phyloP scores from a whole-genome alignment of 1,140 invertebrate species.

The Drosophila micromelanica region DNA sequence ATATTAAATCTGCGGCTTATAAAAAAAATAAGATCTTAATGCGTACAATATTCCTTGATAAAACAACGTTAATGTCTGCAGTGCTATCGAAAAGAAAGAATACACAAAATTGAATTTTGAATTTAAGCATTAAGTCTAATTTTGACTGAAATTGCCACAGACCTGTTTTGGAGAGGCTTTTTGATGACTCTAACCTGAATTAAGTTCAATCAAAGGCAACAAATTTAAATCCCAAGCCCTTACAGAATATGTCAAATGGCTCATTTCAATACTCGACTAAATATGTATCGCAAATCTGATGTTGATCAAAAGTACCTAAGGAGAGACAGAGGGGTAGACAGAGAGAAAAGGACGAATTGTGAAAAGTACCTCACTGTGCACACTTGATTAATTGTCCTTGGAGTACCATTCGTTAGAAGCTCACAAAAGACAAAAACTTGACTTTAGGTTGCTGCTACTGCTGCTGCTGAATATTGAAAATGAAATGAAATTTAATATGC shows the following conservation, averaged over 20 bases:
- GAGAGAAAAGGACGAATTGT: conserved; percentile 14
- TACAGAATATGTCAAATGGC: background rate
- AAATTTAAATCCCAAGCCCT: background rate
- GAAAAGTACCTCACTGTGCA: conserved; percentile 22
- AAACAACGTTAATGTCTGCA: too few relatives aligned
- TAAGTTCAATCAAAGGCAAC: too few relatives aligned
- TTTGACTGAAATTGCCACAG: too few relatives aligned
- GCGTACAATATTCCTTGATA: too few relatives aligned
- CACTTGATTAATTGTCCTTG: conserved; percentile 66
- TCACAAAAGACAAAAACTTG: conserved; percentile 35
- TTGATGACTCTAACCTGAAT: background rate
- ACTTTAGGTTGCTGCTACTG: conserved; percentile 34
- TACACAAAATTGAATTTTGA: too few relatives aligned
- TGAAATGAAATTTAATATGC: conserved; percentile 72
- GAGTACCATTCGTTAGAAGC: conserved; percentile 28
- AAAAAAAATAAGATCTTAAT: too few relatives aligned
- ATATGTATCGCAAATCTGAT: conserved; percentile 19
- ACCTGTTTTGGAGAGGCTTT: background rate
- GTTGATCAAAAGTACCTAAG: conserved; percentile 32
- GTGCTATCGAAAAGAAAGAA: too few relatives aligned
- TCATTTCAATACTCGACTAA: background rate
- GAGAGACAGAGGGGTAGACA: background rate
- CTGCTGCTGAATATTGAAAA: conserved; percentile 21
- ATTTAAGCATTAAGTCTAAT: too few relatives aligned
- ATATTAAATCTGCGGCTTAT: too few relatives aligned